Evolutionary conservation across 2,113 vertebrate genomes (phyloP), one percentile per base, ranked within the genome.

Genomic region (Toxotes chatareus): DNA sequence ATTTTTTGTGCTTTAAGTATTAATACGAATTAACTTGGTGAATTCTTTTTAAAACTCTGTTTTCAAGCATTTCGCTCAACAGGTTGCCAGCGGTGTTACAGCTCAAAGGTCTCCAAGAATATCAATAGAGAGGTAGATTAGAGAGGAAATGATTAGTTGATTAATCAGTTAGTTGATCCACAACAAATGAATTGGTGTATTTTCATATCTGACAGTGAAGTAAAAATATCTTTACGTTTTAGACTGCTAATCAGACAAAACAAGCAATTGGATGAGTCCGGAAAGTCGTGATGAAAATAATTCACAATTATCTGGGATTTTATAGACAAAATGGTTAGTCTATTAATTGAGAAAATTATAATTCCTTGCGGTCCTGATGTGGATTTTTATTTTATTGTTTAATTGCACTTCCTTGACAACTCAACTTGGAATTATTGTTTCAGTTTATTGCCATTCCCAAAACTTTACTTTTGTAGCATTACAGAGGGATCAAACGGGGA

Each of bases 1-100:
- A 13, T 64, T 74, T 53, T 11, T 47, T 42, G 40, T 61, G n/a
- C 21, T 72, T 55, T 65, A 21, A 76, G 53, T 71, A 23, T 55
- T 10, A 44, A 60, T 44, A 12, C 5, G 0, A 46, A 57, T 31
- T 3, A 42, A 13, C 7, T 66, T 27, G 14, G 16, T 38, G 42
- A 34, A 27, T 69, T 82, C 7, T 23, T 76, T 63, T 38, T 49
- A 11, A 3, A n/a, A 19, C 4, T 9, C 17, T 67, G 7, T 64
- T 23, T 1, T 53, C 21, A 42, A 36, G n/a, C 11, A 49, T 62
- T 21, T 21, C 27, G 16, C 14, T 31, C 4, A n/a, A 27, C 12
- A 21, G 23, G 9, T 23, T 57, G 17, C n/a, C 2, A 12, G 13
- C 16, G 55, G 34, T 61, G 59, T 62, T 61, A 11, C 1, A 63